phyloP scores from a whole-genome alignment of 1,140 invertebrate species.

The Trichonephila inaurata region DNA sequence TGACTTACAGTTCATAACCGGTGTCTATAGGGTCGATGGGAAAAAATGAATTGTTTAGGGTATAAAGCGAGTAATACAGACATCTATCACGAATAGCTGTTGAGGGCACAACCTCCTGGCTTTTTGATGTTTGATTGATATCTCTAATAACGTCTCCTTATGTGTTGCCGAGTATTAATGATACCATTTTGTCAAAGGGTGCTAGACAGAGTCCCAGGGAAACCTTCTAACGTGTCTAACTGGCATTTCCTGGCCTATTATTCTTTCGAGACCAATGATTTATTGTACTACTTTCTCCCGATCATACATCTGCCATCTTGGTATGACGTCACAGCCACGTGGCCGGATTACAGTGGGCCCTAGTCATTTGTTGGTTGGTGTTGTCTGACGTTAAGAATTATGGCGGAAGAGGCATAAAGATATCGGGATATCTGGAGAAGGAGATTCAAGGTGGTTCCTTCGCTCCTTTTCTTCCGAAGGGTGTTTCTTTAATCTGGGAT shows the following conservation, averaged over 20 bases:
- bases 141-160: conserved; percentile 70
- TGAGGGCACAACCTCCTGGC: conserved; percentile 58
- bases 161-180: conserved; percentile 69
- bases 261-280: conserved; percentile 65
- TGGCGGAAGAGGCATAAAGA: background rate
- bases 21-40: background rate
- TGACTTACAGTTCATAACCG: conserved; percentile 11
- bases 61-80: conserved; percentile 55
- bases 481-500: background rate
- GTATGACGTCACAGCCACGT: conserved; percentile 60
- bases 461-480: background rate
- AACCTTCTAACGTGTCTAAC: conserved; percentile 61
- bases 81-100: conserved; percentile 58
- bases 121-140: conserved; percentile 72
- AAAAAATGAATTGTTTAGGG: conserved; percentile 61
- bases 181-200: conserved; percentile 72
- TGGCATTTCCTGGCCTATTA: conserved; percentile 69
- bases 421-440: background rate
- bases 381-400: conserved; percentile 59
- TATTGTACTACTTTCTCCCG: conserved; percentile 66
- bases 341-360: conserved; percentile 51
- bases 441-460: background rate
- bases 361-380: conserved; percentile 62
- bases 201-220: conserved; percentile 59
- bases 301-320: conserved; percentile 69